Base-by-base conservation (phyloP, 1,140 invertebrate species). In the Procambarus virginalis region DNA sequence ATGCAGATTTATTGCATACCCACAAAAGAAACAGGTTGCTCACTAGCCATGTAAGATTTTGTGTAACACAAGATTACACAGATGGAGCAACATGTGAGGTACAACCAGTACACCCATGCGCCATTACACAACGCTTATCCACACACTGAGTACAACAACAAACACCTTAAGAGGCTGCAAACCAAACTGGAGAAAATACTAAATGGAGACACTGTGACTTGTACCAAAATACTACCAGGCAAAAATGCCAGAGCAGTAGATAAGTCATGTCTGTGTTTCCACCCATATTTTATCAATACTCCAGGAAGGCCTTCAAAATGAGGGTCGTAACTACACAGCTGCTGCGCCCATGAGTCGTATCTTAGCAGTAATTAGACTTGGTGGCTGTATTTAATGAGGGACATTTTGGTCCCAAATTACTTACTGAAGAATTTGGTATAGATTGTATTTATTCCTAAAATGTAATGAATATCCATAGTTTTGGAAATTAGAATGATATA, bases 71-170 rank as follows among this genome's bases (percentile, higher is more conserved):
- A 76, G 20, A 48, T 49, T 76, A 89, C 80, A 89, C 46, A 68
- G 82, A 84, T 51, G 80, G 73, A 78, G 45, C 88, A 84, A 78
- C 81, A 68, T 58, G 70, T 83, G 87, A 89, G 81, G 55, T 84
- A 89, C 82, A 84, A 83, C 82, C 88, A 89, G 48, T 77, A 89
- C 88, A 89, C 81, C 88, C 88, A 89, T 89, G 88, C 88, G 88
- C 88, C 17, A 81, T 77, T 55, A 89, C 80, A 89, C 75, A 89
- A 84, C 88, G 88, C 88, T 89, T 78, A 89, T 89, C 75, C 75
- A 84, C 75, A 83, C 80, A 89, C n/a, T 73, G 77, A 89, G 2
- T 78, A 84, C 88, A 84, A 89, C 88, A 89, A 84, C 55, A 84
- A 89, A 79, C 80, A 83, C 60, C 73, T 79, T 75, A 45, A 77